These are phyloP conservation scores for Pseudopipra pipra DNA, from an alignment of 2,113 vertebrate genomes.

Conservation along the genomic window DNA sequence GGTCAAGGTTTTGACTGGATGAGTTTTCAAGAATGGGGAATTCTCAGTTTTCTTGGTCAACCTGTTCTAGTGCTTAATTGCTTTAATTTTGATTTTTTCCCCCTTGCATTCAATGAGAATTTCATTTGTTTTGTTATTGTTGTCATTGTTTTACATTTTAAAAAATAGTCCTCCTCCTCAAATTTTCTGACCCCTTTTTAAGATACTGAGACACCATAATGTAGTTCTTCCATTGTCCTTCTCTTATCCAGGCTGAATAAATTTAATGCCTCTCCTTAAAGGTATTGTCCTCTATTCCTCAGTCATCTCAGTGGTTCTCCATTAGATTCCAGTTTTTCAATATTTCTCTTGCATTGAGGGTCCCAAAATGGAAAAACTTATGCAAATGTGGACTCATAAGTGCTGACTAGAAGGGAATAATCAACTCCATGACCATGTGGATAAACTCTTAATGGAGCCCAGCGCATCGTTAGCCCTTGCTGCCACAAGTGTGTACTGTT, in stretches of 20 bases:
- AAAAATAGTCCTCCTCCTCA: background rate
- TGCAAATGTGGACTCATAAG: background rate
- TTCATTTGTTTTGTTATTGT: background rate
- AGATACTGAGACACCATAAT: background rate
- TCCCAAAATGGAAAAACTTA: background rate
- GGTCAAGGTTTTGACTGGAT: background rate
- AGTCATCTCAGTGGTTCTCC: background rate
- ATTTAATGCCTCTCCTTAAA: background rate
- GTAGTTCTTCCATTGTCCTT: background rate
- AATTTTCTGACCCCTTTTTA: background rate
- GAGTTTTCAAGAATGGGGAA: background rate
- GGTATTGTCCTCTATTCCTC: background rate
- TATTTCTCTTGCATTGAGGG: background rate
- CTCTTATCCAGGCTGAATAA: background rate
- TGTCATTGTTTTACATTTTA: background rate
- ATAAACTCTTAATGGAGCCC: background rate
- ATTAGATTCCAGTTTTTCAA: background rate
- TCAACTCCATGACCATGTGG: background rate
- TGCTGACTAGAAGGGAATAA: background rate
- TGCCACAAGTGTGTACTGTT: background rate
- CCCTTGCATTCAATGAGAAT: background rate
- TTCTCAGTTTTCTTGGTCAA: background rate
- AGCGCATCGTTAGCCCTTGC: fast-evolving
- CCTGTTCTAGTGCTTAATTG: background rate
- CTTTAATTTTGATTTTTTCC: background rate